These are phyloP conservation scores for Lordiphosa stackelbergi DNA, from an alignment of 1,140 invertebrate genomes.

Conservation along the genomic window DNA sequence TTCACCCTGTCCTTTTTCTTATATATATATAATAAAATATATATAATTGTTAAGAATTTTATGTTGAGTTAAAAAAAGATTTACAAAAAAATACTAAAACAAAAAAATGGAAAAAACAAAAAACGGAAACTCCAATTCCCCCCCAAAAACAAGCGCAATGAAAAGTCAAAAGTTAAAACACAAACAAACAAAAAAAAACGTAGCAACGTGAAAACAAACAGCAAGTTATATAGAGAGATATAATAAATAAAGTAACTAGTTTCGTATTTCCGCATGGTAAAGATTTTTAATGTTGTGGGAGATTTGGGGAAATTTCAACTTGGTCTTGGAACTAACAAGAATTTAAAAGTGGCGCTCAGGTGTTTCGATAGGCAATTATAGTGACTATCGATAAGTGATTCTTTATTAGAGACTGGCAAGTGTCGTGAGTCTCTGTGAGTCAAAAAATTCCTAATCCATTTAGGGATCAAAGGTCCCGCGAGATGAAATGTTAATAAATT, in stretches of 20 bases:
- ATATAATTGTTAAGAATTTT: slow-evolving; percentile 56
- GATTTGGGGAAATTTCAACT: too few relatives aligned
- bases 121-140: slow-evolving; percentile 26
- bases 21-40: slow-evolving; percentile 33
- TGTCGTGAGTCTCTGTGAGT: too few relatives aligned
- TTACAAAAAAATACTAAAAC: slow-evolving; percentile 57
- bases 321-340: too few relatives aligned
- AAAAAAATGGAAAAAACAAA: slow-evolving; percentile 71
- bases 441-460: too few relatives aligned
- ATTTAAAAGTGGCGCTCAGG: too few relatives aligned
- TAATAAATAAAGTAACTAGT: slow-evolving; percentile 75
- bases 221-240: slow-evolving; percentile 70
- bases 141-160: slow-evolving; percentile 50
- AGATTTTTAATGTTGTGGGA: not conserved
- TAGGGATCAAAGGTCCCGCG: too few relatives aligned
- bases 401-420: too few relatives aligned
- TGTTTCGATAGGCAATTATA: too few relatives aligned
- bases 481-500: slow-evolving; percentile 19
- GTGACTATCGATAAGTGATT: too few relatives aligned
- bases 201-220: slow-evolving; percentile 58
- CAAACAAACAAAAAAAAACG: slow-evolving; percentile 41
- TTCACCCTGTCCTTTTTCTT: slow-evolving; percentile 58
- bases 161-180: slow-evolving; percentile 45
- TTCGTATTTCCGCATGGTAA: slow-evolving; percentile 62
- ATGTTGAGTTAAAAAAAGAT: slow-evolving; percentile 62